Conservation (phyloP, 2,888 invertebrate genomes). For the Tromatobia lineatoria region DNA sequence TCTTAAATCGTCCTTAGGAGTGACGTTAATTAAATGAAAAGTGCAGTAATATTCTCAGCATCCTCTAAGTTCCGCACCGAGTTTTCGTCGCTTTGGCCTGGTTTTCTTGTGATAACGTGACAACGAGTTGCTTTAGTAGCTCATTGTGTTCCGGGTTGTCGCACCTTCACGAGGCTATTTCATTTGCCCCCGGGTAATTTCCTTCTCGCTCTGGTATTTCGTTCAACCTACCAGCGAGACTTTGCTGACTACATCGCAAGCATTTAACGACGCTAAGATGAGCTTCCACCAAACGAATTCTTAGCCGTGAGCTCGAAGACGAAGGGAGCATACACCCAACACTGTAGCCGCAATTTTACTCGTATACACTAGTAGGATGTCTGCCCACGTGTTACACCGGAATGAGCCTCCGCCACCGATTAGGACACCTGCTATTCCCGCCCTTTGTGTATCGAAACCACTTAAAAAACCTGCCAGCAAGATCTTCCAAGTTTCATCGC, state of each 20-base stretch:
- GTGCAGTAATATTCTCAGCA: not conserved
- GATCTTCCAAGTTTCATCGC: not conserved
- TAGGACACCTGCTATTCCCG: constrained; percentile 25
- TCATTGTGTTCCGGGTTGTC: constrained; percentile 8
- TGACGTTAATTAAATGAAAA: not conserved
- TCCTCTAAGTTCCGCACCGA: not conserved
- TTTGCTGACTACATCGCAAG: not conserved
- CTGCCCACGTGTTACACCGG: constrained; percentile 24
- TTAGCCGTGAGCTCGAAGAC: not conserved
- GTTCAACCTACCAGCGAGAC: not conserved
- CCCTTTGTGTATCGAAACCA: constrained; percentile 34
- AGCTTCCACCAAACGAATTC: not conserved
- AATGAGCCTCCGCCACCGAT: constrained; percentile 37
- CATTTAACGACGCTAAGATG: constrained; percentile 22
- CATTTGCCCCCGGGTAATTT: constrained; percentile 15
- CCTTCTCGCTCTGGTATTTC: not conserved
- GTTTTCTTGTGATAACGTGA: not conserved
- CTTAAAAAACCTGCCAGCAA: not conserved
- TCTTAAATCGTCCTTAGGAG: not conserved
- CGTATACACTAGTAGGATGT: constrained; percentile 40
- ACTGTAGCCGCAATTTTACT: constrained; percentile 34
- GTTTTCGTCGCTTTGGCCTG: not conserved
- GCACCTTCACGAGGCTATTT: constrained; percentile 23
- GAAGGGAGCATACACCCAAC: constrained; percentile 33
- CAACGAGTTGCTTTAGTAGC: constrained; percentile 17